phyloP scores from a whole-genome alignment of 2,113 vertebrate species.

The mouse (Mus musculus) region DNA sequence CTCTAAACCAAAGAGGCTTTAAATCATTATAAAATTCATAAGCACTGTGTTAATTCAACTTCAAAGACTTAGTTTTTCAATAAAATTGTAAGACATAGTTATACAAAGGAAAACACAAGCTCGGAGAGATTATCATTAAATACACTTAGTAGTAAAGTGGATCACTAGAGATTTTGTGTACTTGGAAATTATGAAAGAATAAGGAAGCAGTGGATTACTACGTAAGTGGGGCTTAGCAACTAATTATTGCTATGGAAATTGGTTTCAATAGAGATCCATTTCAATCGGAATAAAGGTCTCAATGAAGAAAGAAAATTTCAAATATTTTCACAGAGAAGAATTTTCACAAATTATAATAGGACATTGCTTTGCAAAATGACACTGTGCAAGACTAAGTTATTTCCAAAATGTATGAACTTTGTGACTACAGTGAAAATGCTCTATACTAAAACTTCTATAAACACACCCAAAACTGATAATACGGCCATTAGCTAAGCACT shows the following conservation, averaged over 20 bases:
- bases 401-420: background rate
- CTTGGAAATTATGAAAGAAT: background rate
- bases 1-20: background rate
- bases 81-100: background rate
- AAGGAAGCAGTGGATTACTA: background rate
- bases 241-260: background rate
- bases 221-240: background rate
- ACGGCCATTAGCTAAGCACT: too few relatives aligned
- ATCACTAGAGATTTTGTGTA: background rate
- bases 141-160: background rate
- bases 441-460: background rate
- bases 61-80: background rate
- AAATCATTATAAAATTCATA: background rate
- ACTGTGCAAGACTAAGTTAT: background rate
- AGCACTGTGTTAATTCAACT: background rate
- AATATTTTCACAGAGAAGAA: background rate
- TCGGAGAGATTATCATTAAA: background rate
- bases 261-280: background rate
- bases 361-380: background rate
- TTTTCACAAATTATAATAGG: background rate
- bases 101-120: background rate
- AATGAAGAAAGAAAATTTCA: background rate
- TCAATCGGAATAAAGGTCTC: background rate
- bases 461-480: background rate
- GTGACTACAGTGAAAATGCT: background rate